Evolutionary conservation across 2,797 vertebrate species (phyloP).

Genomic region (Manis javanica): DNA sequence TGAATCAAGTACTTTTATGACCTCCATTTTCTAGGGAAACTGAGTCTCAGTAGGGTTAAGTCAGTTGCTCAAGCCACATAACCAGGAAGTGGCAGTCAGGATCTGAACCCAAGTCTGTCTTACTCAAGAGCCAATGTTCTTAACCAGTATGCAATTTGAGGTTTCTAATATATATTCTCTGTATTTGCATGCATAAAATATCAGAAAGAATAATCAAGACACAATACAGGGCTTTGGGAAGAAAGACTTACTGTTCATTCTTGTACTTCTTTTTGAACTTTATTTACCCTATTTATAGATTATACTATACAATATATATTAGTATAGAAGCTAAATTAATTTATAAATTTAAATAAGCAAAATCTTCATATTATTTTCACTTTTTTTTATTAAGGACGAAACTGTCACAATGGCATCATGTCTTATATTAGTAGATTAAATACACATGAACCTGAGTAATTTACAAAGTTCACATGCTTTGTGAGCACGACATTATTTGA

Average conservation of each 20-base stretch:
- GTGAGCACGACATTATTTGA: background rate
- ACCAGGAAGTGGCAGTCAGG: background rate
- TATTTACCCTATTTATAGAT: background rate
- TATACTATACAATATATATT: background rate
- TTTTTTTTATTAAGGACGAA: slow-evolving; percentile 20
- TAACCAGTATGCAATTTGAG: background rate
- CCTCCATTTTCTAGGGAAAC: background rate
- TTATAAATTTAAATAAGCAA: background rate
- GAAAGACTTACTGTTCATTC: slow-evolving; percentile 1
- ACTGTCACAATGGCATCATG: background rate
- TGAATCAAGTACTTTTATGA: background rate
- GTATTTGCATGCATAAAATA: background rate
- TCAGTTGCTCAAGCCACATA: background rate
- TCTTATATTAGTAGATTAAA: slow-evolving; percentile 21
- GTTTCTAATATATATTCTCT: background rate
- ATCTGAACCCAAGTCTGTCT: slow-evolving; percentile 7
- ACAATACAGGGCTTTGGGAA: background rate
- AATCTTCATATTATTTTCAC: background rate
- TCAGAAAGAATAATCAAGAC: slow-evolving; percentile 36
- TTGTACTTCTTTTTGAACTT: background rate
- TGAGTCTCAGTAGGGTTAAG: slow-evolving; percentile 27
- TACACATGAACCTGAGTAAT: background rate
- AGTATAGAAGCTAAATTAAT: slow-evolving; percentile 5
- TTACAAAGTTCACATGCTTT: slow-evolving; percentile 31
- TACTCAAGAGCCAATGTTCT: background rate